Conservation (phyloP, 2,888 invertebrate species). For the Apotomis betuletana region DNA sequence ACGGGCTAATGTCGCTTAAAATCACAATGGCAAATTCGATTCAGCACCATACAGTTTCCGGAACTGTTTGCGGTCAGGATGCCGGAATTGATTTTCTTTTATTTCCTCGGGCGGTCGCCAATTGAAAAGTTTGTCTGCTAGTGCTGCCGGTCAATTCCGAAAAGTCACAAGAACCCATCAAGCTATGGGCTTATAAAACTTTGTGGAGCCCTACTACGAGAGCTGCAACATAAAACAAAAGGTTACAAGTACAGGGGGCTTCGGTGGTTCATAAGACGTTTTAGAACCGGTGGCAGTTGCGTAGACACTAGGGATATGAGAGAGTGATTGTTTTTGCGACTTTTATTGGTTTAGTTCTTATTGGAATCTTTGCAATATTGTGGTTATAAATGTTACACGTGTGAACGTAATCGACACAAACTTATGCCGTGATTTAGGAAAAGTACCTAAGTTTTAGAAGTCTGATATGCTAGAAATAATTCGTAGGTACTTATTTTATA, state of each 20-base stretch:
- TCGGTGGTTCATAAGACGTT: neutral
- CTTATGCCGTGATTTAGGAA: neutral
- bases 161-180: neutral
- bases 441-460: too few relatives aligned
- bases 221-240: neutral
- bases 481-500: too few relatives aligned
- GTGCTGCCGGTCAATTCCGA: neutral
- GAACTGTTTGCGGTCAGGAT: neutral
- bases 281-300: neutral
- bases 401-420: neutral
- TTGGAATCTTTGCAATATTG: neutral
- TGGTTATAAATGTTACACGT: neutral
- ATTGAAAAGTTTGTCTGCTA: neutral
- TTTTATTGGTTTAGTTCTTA: neutral
- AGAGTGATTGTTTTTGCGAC: neutral
- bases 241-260: neutral
- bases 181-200: neutral
- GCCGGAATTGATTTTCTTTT: conserved; percentile 2
- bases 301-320: neutral
- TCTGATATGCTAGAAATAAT: too few relatives aligned
- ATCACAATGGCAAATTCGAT: neutral
- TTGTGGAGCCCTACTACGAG: neutral
- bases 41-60: neutral
- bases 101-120: neutral
- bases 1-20: neutral